Evolutionary conservation across 1,140 invertebrate genomes (phyloP).

Genomic region (Drosophila sturtevanti): DNA sequence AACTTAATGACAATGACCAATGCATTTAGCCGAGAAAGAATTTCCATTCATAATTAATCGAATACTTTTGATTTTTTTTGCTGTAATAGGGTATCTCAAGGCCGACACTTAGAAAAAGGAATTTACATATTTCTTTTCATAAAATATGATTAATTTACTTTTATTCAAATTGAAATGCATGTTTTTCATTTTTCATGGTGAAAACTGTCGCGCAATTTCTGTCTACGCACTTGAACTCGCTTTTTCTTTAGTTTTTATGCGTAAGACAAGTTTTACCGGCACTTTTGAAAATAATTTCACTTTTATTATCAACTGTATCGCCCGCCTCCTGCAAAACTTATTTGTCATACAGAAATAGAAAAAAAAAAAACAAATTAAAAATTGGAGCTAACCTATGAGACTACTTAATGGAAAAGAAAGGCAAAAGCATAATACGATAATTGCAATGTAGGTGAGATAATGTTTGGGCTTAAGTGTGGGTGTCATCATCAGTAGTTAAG

Average conservation of each 20-base stretch:
- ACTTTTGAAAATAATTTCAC: constrained; percentile 59
- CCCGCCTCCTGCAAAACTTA: constrained; percentile 33
- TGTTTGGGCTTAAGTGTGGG: constrained; percentile 7
- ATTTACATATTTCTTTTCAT: neutral
- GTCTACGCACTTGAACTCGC: constrained; percentile 61
- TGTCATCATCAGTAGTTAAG: constrained; percentile 8
- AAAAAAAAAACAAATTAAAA: neutral
- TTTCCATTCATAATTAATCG: no score
- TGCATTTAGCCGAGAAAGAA: no score
- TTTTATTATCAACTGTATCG: constrained; percentile 29
- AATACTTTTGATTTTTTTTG: no score
- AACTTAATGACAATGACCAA: no score
- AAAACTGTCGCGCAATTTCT: constrained; percentile 54
- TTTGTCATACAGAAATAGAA: constrained; percentile 22
- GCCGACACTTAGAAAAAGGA: neutral
- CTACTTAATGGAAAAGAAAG: constrained; percentile 23
- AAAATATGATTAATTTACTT: constrained; percentile 11
- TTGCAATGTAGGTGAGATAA: constrained; percentile 27
- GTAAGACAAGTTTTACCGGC: constrained; percentile 50
- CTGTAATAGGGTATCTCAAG: neutral
- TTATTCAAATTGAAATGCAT: constrained; percentile 47
- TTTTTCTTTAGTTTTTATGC: constrained; percentile 35
- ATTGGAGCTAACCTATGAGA: neutral
- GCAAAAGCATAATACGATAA: constrained; percentile 10
- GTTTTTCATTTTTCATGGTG: constrained; percentile 35